Conservation (phyloP, 2,113 vertebrate species). For the Rhinolophus sinicus region DNA sequence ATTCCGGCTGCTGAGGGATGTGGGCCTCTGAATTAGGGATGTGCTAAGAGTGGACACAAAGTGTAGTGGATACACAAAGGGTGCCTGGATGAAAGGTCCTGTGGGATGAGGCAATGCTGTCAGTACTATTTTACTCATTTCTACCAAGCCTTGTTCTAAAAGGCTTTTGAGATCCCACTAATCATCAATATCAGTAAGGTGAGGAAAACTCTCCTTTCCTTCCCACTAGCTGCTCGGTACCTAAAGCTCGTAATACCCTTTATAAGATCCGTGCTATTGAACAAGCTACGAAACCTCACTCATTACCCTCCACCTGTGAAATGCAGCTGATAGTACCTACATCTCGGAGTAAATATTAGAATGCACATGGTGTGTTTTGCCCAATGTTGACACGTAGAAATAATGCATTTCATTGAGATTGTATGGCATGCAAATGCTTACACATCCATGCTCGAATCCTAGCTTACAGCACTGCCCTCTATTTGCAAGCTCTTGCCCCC, state of each 20-base stretch:
- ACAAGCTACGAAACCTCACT: background rate
- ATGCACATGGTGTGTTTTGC: accelerated
- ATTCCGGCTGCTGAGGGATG: background rate
- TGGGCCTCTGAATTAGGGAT: background rate
- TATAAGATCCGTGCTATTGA: background rate
- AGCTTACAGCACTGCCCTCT: background rate
- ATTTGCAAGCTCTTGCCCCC: background rate
- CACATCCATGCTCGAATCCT: accelerated
- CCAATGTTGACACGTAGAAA: background rate
- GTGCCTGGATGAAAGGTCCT: background rate
- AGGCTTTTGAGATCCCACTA: background rate
- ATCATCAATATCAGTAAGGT: background rate
- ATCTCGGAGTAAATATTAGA: background rate
- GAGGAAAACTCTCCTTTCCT: background rate
- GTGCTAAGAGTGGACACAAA: background rate
- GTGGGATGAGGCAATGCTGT: background rate
- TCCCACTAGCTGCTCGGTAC: background rate
- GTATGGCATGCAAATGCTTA: accelerated
- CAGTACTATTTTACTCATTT: background rate
- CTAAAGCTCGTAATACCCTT: background rate
- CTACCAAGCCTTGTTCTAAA: background rate
- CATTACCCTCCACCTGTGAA: background rate
- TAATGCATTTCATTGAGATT: too few species aligned
- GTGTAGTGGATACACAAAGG: background rate
- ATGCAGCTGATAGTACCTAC: background rate